Evolutionary conservation across 1,140 invertebrate genomes (phyloP).

Genomic region (Drosophila nasuta): DNA sequence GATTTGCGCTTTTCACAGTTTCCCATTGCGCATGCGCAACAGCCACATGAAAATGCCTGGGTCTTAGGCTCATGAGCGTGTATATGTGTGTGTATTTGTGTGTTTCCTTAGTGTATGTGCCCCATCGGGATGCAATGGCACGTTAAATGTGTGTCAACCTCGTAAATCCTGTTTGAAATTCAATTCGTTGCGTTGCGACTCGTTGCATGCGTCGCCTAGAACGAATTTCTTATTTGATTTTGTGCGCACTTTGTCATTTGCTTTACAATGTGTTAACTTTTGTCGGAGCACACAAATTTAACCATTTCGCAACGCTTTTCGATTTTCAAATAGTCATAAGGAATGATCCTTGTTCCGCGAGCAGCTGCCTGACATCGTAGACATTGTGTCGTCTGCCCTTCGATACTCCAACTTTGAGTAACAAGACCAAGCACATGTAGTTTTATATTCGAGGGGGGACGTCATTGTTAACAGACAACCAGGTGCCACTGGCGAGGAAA

Average conservation of each 20-base stretch:
- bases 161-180: conserved; percentile 81
- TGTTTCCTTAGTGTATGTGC: conserved; percentile 9
- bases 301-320: conserved; percentile 73
- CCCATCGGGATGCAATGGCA: conserved; percentile 34
- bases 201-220: conserved; percentile 57
- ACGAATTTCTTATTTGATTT: conserved; percentile 83
- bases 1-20: conserved; percentile 79
- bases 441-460: not conserved
- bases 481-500: not conserved
- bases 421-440: conserved; percentile 40
- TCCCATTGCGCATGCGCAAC: conserved; percentile 56
- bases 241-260: conserved; percentile 69
- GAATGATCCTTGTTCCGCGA: conserved; percentile 5
- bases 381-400: conserved; percentile 40
- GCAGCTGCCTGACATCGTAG: conserved; percentile 57
- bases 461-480: not conserved
- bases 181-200: conserved; percentile 46
- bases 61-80: not conserved
- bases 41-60: conserved; percentile 9
- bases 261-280: conserved; percentile 78
- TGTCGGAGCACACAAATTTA: conserved; percentile 68
- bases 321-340: conserved; percentile 64
- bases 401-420: conserved; percentile 40
- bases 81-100: conserved; percentile 33
- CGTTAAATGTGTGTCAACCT: conserved; percentile 69